phyloP scores from a whole-genome alignment of 1,140 invertebrate genomes.

The Pseudomyrmex pallidus region DNA sequence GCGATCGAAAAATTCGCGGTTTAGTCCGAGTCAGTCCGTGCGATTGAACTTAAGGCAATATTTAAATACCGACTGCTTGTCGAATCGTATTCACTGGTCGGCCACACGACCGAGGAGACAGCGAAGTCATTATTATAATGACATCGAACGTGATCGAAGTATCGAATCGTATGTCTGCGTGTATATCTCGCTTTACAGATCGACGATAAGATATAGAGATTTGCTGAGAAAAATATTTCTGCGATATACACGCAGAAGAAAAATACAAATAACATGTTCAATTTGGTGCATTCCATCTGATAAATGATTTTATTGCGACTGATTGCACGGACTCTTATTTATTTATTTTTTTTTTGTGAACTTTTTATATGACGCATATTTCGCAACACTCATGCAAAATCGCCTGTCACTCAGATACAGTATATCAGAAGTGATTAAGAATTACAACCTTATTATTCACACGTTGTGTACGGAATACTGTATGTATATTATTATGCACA shows the following conservation, averaged over 20 bases:
- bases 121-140: slow-evolving; percentile 10
- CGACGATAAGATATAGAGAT: slow-evolving; percentile 57
- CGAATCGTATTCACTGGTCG: neutral
- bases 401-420: slow-evolving; percentile 12
- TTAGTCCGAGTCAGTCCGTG: neutral
- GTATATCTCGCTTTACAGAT: slow-evolving; percentile 42
- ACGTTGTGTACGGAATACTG: neutral
- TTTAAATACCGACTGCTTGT: neutral
- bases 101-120: neutral
- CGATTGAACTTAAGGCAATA: neutral
- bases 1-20: neutral
- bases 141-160: neutral
- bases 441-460: slow-evolving; percentile 17
- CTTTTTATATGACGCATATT: neutral
- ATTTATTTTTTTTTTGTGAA: neutral
- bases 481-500: slow-evolving; percentile 1
- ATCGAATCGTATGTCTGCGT: slow-evolving; percentile 12
- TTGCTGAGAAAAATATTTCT: slow-evolving; percentile 21
- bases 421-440: slow-evolving; percentile 31
- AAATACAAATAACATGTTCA: neutral
- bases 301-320: slow-evolving; percentile 18
- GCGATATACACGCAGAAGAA: neutral
- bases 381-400: neutral
- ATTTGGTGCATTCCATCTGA: neutral
- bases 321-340: no score